These are phyloP conservation scores for Hyperopisus bebe DNA, from an alignment of 2,113 vertebrate species.

Conservation along the genomic window DNA sequence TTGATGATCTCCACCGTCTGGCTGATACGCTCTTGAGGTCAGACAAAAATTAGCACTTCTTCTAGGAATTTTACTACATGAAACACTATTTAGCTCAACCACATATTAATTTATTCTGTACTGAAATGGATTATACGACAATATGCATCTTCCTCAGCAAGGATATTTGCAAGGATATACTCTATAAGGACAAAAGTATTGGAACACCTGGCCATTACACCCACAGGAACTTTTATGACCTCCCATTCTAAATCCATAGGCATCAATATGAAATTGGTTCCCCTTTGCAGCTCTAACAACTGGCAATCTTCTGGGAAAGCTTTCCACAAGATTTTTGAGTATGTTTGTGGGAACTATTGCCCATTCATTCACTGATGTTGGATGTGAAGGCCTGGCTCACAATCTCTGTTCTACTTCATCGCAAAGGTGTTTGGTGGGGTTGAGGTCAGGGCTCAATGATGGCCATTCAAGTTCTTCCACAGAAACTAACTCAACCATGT, in stretches of 20 bases:
- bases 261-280: too few relatives aligned
- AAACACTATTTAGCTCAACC: background rate
- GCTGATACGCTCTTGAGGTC: constrained; percentile 79
- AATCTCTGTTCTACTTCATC: background rate
- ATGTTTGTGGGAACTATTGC: too few relatives aligned
- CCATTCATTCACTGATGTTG: too few relatives aligned
- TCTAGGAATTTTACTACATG: background rate
- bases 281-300: too few relatives aligned
- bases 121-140: background rate
- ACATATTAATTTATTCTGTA: background rate
- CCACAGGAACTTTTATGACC: too few relatives aligned
- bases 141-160: background rate
- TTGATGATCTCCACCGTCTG: constrained; percentile 97
- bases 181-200: background rate
- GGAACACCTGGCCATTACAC: background rate
- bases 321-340: background rate
- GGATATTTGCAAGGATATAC: background rate
- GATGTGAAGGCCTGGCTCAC: background rate
- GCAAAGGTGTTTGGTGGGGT: background rate
- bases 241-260: too few relatives aligned
- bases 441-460: too few relatives aligned
- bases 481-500: too few relatives aligned
- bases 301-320: background rate
- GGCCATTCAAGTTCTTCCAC: too few relatives aligned
- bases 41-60: background rate